A percentile compares a stretch with the other conserved stretches of the same genome.
Evolutionary conservation across 2,797 vertebrate species (phyloP).

Genomic region (Phrynocephalus guinanensis): DNA sequence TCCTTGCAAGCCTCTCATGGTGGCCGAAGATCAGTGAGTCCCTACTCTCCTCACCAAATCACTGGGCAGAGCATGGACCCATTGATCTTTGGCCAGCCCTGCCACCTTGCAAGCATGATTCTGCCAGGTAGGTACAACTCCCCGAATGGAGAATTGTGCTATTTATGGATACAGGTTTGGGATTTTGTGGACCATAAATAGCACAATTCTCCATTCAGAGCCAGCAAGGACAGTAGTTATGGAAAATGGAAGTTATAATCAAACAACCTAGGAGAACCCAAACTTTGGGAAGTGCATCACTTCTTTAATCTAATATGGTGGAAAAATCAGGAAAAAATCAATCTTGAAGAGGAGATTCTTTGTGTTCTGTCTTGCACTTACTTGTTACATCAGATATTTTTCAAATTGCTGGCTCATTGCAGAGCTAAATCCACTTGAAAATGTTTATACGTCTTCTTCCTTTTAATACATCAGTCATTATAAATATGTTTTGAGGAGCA

Average conservation of each 20-base stretch:
- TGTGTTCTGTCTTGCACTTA: not conserved
- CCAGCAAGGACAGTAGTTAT: not conserved
- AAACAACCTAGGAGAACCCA: not conserved
- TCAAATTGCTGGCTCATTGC: not conserved
- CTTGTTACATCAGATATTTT: not conserved
- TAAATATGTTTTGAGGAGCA: not conserved
- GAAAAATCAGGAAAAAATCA: constrained; percentile 16
- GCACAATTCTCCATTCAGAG: not conserved
- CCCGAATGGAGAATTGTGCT: too few species aligned
- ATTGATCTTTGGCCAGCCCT: too few species aligned
- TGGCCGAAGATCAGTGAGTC: too few species aligned
- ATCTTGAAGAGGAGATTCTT: not conserved
- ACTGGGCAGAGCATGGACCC: too few species aligned
- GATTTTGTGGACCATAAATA: too few species aligned
- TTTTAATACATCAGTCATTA: not conserved
- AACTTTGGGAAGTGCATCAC: not conserved
- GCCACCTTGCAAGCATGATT: too few species aligned
- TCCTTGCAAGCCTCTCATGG: too few species aligned
- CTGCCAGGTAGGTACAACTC: too few species aligned
- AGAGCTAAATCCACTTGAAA: constrained; percentile 19
- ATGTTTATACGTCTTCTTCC: not conserved
- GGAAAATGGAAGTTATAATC: not conserved
- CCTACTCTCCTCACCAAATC: too few species aligned
- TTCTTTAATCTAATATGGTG: not conserved
- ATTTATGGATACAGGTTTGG: too few species aligned